phyloP scores from a whole-genome alignment of 2,797 vertebrate genomes.

The Acipenser oxyrinchus region DNA sequence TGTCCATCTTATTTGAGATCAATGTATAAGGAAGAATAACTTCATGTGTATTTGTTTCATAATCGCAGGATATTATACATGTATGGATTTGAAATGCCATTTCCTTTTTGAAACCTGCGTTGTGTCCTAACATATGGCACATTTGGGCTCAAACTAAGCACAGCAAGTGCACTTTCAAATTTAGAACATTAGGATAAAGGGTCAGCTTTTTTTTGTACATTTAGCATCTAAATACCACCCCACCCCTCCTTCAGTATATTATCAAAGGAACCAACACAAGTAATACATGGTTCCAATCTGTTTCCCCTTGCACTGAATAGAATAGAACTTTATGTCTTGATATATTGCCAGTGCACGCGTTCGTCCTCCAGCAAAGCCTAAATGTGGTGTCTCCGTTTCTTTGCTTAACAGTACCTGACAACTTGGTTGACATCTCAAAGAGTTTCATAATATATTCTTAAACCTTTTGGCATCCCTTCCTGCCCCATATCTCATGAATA shows the following conservation, averaged over 20 bases:
- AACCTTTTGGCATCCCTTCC: conserved; percentile 74
- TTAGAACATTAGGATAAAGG: too few species aligned
- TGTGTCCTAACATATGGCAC: conserved; percentile 14
- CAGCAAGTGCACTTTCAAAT: too few species aligned
- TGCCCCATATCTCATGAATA: conserved; percentile 76
- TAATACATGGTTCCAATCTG: background rate
- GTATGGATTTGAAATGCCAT: too few species aligned
- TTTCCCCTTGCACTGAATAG: conserved; percentile 6
- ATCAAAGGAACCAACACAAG: too few species aligned
- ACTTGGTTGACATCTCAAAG: conserved; percentile 69
- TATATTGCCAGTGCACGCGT: background rate
- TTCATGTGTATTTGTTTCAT: conserved; percentile 5
- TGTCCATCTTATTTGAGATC: too few species aligned
- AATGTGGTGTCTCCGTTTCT: conserved; percentile 45
- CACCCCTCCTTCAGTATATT: too few species aligned
- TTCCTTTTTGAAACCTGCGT: conserved; percentile 8
- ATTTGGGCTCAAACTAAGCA: too few species aligned
- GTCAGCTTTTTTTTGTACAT: background rate
- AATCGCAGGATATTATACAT: too few species aligned
- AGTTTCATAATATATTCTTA: conserved; percentile 80
- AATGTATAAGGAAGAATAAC: too few species aligned
- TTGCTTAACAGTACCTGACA: conserved; percentile 70
- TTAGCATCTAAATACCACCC: too few species aligned
- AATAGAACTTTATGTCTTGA: conserved; percentile 15
- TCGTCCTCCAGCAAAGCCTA: conserved; percentile 26